These are phyloP conservation scores for Eurystomus glaucurus DNA, from an alignment of 2,797 vertebrate species.

Conservation along the genomic window DNA sequence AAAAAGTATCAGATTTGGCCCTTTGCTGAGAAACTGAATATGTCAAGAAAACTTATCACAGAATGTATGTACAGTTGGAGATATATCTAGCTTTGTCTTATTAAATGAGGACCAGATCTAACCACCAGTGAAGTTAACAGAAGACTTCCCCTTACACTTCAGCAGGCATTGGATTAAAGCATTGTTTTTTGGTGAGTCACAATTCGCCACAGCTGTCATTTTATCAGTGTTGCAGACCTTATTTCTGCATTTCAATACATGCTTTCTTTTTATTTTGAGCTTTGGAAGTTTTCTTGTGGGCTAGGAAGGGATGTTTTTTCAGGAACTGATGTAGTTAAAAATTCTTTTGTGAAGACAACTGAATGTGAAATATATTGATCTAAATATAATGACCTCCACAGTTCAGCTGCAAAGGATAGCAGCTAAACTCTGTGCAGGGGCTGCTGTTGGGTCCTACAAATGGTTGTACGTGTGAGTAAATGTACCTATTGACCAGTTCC, in stretches of 20 bases:
- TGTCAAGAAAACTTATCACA: background rate
- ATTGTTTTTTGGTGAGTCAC: conserved; percentile 66
- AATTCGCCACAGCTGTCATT: conserved; percentile 65
- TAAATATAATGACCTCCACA: background rate
- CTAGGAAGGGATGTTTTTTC: background rate
- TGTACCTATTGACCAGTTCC: background rate
- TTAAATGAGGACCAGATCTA: conserved; percentile 57
- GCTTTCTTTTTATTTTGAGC: background rate
- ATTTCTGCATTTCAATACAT: background rate
- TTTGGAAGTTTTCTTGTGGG: background rate
- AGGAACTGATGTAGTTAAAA: background rate
- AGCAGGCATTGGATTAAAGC: conserved; percentile 68
- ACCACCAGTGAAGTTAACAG: conserved; percentile 51
- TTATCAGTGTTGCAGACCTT: conserved; percentile 46
- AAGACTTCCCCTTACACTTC: conserved; percentile 64
- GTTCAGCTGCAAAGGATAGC: background rate
- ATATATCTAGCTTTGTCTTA: background rate
- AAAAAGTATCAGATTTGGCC: background rate
- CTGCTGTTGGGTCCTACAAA: background rate
- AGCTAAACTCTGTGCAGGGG: background rate
- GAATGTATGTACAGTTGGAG: background rate
- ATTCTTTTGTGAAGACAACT: background rate
- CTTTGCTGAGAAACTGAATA: background rate
- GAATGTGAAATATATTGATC: background rate
- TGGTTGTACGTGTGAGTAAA: background rate